Base-by-base conservation (phyloP, 2,797 vertebrate genomes). In the Picus viridis region DNA sequence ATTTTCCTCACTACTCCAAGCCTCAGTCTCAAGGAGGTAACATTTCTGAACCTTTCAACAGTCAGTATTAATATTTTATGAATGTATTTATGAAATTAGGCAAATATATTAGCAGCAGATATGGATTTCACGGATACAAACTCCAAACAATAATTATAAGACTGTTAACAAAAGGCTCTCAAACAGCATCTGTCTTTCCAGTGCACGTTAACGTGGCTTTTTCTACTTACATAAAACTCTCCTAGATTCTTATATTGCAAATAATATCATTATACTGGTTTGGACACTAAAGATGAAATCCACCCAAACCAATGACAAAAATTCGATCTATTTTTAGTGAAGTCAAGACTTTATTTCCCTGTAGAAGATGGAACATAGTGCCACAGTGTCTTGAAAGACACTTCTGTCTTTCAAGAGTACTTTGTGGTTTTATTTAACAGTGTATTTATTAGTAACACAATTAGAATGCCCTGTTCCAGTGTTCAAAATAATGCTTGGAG, bases 11-110 rank as follows among this genome's bases (percentile, higher is more conserved):
- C 49, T 47, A 61, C 16, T 10, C 8, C 26, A 72, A 1, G 4
- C 2, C 9, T 72, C 32, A 15, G 22, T 36, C 61, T 72, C 6
- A 5, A 85, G 62, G 41, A 87, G 34, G 30, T 62, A 49, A 20
- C 24, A 30, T 61, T 23, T 76, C 67, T 93, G 61, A 94, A 67
- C 26, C 30, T 77, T 93, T 95, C 70, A 79, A 34, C n/a, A 57
- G 19, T 84, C 72, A 85, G 22, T 77, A 45, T 89, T 92, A 51
- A 7, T 56, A 59, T 71, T 86, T 92, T 83, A n/a, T 67, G 5
- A 53, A 61, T 61, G 34, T 75, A 70, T 80, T 77, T 57, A 67
- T 67, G 64, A 80, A 95, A 94, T 49, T 17, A 29, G 73, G 53
- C 16, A 79, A 36, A 34, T 62, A 36, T 47, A 5, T 68, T 81